Base-by-base conservation (phyloP, 2,888 invertebrate species). In the Hedychridium roseum region DNA sequence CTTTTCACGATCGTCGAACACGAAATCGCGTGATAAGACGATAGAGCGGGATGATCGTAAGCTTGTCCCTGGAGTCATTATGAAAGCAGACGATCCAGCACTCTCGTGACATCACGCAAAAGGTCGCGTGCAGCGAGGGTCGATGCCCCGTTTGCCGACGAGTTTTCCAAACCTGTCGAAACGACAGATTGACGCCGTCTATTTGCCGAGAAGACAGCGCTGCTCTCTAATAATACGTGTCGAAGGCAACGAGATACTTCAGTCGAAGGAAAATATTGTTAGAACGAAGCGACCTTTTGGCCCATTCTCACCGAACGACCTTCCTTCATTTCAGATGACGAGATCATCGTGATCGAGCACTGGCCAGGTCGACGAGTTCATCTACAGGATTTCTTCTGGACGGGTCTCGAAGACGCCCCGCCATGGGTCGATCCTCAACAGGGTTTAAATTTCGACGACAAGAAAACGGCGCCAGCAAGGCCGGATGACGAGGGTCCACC, bases 371-470 rank as follows among this genome's bases (percentile, higher is more conserved):
- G 75, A 5, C 70, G 68, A 20, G 74, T 78, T 7, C 85, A 86
- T 31, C 80, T 93, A 45, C 92, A 92, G 68, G 92, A 93, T 76
- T 94, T 93, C 79, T 90, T 94, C 77, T 93, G 93, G 93, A 91
- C 91, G 0, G 92, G 92, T 0, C 90, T 90, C 0, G 92, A 92
- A 0, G 92, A 92, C 71, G 92, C 90, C 0, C 87, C 88, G 0
- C 83, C 86, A 5, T 85, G 80, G 68, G 82, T 82, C 61, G 85
- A 80, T 66, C 81, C 81, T 32, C 84, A 83, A 30, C 78, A 78
- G 21, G 67, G 70, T 2, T 46, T 78, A 35, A 76, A 67, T 0
- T 60, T 72, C 16, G 73, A 76, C 60, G 73, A 78, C 53, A 76
- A 75, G n/a, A 70, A 60, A 34, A 76, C 78, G 12, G 47, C 75